Conservation (phyloP, 1,140 invertebrate genomes). For the Saxidomus purpurata region DNA sequence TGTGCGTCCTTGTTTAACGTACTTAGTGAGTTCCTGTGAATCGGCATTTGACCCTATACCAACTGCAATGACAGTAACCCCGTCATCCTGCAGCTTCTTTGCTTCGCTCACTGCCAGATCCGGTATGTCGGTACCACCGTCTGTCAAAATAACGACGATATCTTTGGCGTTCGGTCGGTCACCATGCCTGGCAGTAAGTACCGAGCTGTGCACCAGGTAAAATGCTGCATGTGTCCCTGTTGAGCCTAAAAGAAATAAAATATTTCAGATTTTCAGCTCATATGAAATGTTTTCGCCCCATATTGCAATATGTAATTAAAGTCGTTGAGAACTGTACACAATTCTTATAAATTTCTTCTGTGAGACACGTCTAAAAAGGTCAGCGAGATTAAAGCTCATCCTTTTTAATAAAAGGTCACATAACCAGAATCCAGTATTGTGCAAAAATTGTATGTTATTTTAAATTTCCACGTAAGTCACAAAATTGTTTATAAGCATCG, state of each 20-base stretch:
- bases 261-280: background rate
- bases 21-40: conserved; percentile 13
- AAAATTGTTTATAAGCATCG: no score
- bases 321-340: no score
- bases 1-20: background rate
- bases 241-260: background rate
- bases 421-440: no score
- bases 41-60: conserved; percentile 18
- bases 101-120: conserved; percentile 40
- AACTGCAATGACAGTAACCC: conserved; percentile 13
- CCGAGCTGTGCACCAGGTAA: conserved; percentile 22
- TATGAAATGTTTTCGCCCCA: background rate
- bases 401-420: no score
- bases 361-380: no score
- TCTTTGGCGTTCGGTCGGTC: conserved; percentile 34
- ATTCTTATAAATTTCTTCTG: no score
- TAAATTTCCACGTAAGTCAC: no score
- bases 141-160: conserved; percentile 25
- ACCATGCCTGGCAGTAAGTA: conserved; percentile 32
- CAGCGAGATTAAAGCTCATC: no score
- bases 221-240: conserved; percentile 48
- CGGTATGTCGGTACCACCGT: conserved; percentile 29
- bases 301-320: no score
- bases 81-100: background rate
- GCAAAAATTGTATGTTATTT: no score